Conservation (phyloP, 2,888 invertebrate species). For the Meloe dianella region DNA sequence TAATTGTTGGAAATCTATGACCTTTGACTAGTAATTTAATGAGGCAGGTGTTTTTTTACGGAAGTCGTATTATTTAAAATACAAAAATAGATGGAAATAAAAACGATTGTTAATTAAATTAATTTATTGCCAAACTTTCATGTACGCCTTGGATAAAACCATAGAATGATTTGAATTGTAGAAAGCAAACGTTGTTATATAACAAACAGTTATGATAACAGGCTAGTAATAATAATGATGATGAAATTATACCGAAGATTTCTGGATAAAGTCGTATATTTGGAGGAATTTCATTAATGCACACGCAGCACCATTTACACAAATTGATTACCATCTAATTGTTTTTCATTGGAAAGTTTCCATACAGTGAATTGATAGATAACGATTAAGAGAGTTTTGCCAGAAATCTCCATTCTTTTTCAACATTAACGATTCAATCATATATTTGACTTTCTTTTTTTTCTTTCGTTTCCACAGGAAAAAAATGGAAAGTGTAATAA, state of each 20-base stretch:
- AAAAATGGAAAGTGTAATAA: slow-evolving; percentile 27
- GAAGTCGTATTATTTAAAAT: not conserved
- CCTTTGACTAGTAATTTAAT: not conserved
- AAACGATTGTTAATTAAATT: not conserved
- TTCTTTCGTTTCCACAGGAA: not conserved
- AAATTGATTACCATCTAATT: slow-evolving; percentile 13
- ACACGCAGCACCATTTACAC: slow-evolving; percentile 21
- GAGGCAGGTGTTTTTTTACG: not conserved
- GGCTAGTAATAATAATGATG: not conserved
- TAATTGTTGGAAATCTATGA: not conserved
- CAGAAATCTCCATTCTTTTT: not conserved
- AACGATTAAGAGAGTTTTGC: slow-evolving; percentile 1
- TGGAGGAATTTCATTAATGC: no score
- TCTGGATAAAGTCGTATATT: no score
- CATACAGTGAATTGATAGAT: slow-evolving; percentile 11
- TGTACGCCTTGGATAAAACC: not conserved
- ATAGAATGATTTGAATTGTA: not conserved
- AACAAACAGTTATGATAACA: slow-evolving; percentile 12
- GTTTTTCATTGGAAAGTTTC: slow-evolving; percentile 21
- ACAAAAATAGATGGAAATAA: no score
- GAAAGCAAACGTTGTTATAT: slow-evolving; percentile 26
- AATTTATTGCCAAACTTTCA: slow-evolving; percentile 20
- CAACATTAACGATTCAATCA: slow-evolving; percentile 15
- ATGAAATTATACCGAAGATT: not conserved
- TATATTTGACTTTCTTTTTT: slow-evolving; percentile 14